These are phyloP conservation scores for Myiagra hebetior DNA, from an alignment of 2,113 vertebrate species.

Conservation along the genomic window DNA sequence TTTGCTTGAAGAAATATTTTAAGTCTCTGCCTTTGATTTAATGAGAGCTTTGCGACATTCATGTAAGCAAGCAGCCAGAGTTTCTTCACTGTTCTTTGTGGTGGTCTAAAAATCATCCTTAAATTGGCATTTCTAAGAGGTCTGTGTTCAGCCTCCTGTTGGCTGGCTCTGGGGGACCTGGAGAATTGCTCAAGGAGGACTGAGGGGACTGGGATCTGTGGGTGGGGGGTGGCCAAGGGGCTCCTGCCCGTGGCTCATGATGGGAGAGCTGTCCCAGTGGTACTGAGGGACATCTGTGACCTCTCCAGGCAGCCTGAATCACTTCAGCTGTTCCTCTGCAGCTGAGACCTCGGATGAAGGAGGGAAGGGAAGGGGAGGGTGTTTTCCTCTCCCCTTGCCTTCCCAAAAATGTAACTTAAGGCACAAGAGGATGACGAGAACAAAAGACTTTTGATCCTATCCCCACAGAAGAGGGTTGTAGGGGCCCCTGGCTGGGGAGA, in stretches of 20 bases:
- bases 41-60: neutral
- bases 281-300: neutral
- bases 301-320: neutral
- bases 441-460: neutral
- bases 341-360: neutral
- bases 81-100: neutral
- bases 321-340: neutral
- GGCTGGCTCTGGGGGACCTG: accelerated
- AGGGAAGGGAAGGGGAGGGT: neutral
- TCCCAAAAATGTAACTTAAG: neutral
- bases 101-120: neutral
- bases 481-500: neutral
- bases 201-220: neutral
- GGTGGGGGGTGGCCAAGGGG: accelerated
- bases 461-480: neutral
- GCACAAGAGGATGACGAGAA: neutral
- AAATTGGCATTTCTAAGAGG: accelerated
- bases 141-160: neutral
- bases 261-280: neutral
- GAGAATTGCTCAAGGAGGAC: neutral
- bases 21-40: constrained; percentile 31
- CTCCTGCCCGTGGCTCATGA: accelerated
- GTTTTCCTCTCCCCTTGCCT: neutral
- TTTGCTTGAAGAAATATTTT: constrained; percentile 35
- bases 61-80: neutral